phyloP scores from a whole-genome alignment of 2,113 vertebrate genomes.

The Euleptes europaea region DNA sequence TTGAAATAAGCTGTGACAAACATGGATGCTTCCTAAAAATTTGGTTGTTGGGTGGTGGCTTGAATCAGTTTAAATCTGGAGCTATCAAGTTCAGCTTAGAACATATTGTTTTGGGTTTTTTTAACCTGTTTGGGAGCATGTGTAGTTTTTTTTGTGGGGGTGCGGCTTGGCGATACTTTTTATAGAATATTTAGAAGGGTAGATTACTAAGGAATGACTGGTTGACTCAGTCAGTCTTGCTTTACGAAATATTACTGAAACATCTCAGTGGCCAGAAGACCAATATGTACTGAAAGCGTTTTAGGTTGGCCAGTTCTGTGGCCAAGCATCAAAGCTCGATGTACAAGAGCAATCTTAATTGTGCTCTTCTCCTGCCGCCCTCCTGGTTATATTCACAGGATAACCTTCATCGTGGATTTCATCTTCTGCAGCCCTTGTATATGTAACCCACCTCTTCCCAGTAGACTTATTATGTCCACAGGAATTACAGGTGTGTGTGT shows the following conservation, averaged over 20 bases:
- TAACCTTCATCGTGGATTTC: background rate
- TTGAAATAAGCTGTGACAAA: background rate
- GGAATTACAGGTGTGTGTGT: background rate
- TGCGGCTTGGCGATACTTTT: background rate
- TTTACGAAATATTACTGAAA: background rate
- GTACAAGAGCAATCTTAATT: background rate
- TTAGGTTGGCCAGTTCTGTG: background rate
- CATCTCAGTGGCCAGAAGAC: background rate
- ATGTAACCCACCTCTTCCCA: too few species aligned
- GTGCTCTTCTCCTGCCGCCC: background rate
- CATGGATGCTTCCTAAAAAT: background rate
- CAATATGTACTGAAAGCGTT: background rate
- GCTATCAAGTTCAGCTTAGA: background rate
- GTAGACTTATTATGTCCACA: background rate
- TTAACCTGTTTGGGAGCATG: background rate
- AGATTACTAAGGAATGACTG: background rate
- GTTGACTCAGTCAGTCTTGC: background rate
- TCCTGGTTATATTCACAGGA: background rate
- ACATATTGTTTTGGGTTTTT: background rate
- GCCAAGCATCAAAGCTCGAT: background rate
- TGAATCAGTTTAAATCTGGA: background rate
- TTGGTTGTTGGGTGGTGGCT: too few species aligned
- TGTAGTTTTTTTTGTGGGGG: background rate
- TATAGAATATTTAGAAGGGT: background rate
- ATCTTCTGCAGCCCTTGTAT: background rate